Base-by-base conservation (phyloP, 1,140 invertebrate genomes). In the Lepidostoma basale region DNA sequence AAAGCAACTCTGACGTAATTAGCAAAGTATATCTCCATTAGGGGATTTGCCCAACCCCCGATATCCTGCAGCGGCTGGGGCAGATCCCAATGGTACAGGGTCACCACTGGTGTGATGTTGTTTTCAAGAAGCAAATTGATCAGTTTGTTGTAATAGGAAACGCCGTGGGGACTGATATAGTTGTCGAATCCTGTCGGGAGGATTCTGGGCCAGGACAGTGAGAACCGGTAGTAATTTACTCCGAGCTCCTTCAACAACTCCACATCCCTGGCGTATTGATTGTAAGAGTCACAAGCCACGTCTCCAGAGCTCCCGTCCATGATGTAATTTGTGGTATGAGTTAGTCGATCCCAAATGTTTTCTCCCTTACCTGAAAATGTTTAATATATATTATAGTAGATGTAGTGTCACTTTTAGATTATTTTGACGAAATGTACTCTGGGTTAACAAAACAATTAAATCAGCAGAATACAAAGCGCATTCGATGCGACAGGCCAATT, bases 171-270 rank as follows among this genome's bases (percentile, higher is more conserved):
- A 69, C 85, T 89, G 1, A 88, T 76, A 62, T 78, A 74, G 59
- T 83, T 77, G 0, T 77, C 69, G 20, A 77, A 80, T 3, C 87
- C 86, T 23, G 75, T 81, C 0, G 87, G 86, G 6, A 88, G 73
- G n/a, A 89, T 76, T 68, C 88, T 76, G 0, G 86, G 58, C 87
- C 88, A 88, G 2, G 85, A 84, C 67, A 89, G 78, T 0, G 88
- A 89, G 74, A 90, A 88, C 52, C 87, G 79, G 72, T 88, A 88
- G 75, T 36, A 30, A 28, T 83, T 73, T 0, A 79, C 81, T 3
- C 83, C 82, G 16, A 86, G 74, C 26, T 81, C 74, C 68, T 82
- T 83, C 3, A 85, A 36, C 67, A 85, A 75, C 60, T 76, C 62
- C 5, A 87, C 77, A 70, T 88, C 86, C 62, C 85, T 79, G 70